Percentiles rank a stretch among this genome's conserved stretches.
Evolutionary conservation across 2,888 invertebrate genomes (phyloP).

Genomic region (Erynnis tages): DNA sequence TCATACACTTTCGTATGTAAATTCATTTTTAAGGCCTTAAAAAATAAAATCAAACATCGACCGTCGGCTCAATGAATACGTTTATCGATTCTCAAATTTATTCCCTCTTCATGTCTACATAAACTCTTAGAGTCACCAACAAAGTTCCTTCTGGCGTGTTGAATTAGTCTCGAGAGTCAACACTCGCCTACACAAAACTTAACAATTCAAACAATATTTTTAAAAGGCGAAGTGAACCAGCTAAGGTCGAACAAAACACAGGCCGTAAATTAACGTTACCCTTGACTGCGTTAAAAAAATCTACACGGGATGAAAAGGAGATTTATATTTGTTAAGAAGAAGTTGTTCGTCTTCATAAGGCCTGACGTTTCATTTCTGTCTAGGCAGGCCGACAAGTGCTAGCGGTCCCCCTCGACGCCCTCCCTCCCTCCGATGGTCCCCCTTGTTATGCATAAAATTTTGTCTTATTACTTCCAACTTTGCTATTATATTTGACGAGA

Average conservation of each 20-base stretch:
- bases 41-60: conserved; percentile 18
- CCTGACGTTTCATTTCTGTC: conserved; percentile 78
- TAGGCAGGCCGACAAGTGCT: conserved; percentile 76
- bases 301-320: conserved; percentile 62
- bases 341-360: conserved; percentile 79
- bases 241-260: conserved; percentile 40
- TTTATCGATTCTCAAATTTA: conserved; percentile 18
- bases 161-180: conserved; percentile 19
- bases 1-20: conserved; percentile 14
- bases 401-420: conserved; percentile 49
- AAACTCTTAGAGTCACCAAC: conserved; percentile 12
- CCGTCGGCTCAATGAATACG: conserved; percentile 14
- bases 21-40: neutral
- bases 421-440: conserved; percentile 42
- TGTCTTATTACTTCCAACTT: conserved; percentile 81
- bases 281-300: conserved; percentile 58
- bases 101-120: conserved; percentile 12
- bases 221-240: conserved; percentile 21
- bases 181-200: conserved; percentile 24
- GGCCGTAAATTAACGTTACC: conserved; percentile 66
- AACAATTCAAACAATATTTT: conserved; percentile 27
- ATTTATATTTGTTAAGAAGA: conserved; percentile 79
- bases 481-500: conserved; percentile 79
- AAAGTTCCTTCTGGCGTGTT: conserved; percentile 11
- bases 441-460: conserved; percentile 81